A percentile compares a stretch with the other conserved stretches of the same genome.
Conservation (phyloP, 2,888 invertebrate genomes). For the Brachyopa scutellaris region DNA sequence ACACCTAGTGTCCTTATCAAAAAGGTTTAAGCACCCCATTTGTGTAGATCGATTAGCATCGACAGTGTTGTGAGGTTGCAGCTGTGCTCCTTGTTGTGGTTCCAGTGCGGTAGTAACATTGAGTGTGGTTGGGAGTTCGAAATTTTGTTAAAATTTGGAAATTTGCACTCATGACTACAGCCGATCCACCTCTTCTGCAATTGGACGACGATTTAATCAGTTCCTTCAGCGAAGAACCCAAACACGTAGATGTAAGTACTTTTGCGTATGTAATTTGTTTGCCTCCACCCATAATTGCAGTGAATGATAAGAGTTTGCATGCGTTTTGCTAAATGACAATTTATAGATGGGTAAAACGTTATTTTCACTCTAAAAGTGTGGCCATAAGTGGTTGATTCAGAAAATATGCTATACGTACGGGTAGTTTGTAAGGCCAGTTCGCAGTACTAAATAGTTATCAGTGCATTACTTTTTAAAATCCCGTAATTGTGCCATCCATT, state of each 20-base stretch:
- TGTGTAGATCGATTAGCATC: no score
- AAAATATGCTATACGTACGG: no score
- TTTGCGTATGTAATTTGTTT: not conserved
- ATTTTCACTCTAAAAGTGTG: no score
- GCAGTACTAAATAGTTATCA: no score
- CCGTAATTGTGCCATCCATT: no score
- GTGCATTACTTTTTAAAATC: no score
- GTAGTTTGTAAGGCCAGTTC: no score
- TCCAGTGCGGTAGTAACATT: constrained; percentile 7
- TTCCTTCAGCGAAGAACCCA: constrained; percentile 77
- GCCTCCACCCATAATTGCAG: not conserved
- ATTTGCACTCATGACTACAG: constrained; percentile 84
- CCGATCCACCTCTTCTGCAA: constrained; percentile 86
- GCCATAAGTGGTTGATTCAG: no score
- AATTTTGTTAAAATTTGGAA: constrained; percentile 40
- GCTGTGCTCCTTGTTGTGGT: constrained; percentile 16
- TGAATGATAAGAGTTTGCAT: not conserved
- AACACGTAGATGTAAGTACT: constrained; percentile 69
- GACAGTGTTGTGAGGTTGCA: constrained; percentile 17
- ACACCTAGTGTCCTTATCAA: constrained; percentile 33
- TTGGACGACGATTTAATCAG: constrained; percentile 83
- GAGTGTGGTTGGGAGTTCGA: constrained; percentile 34
- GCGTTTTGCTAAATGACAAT: not conserved
- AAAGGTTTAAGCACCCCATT: not conserved
- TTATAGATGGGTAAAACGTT: no score